phyloP scores from a whole-genome alignment of 2,797 vertebrate species.

The Nyctalus aviator region DNA sequence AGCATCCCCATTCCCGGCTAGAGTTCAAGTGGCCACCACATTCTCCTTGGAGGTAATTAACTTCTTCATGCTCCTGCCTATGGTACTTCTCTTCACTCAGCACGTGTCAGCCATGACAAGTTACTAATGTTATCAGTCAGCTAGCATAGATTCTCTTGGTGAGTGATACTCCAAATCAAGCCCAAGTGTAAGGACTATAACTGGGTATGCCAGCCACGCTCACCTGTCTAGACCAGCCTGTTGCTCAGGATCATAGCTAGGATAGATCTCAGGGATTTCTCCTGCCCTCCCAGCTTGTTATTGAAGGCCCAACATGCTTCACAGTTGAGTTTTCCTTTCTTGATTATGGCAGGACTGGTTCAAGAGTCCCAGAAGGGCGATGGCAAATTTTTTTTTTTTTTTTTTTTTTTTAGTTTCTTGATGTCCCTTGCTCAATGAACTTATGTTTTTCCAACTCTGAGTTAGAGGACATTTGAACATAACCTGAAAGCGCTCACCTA shows the following conservation, averaged over 20 bases:
- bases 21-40: background rate
- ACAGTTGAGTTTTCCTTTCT: background rate
- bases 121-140: background rate
- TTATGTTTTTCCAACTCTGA: background rate
- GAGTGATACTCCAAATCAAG: background rate
- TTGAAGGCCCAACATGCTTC: background rate
- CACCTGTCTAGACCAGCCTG: background rate
- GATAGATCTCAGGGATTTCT: background rate
- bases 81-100: background rate
- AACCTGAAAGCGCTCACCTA: background rate
- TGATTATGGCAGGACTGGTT: background rate
- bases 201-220: background rate
- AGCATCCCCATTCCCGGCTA: background rate
- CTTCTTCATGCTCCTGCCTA: background rate
- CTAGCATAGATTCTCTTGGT: background rate
- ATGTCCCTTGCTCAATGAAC: background rate
- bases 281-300: background rate
- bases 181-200: background rate
- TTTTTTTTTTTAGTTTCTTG: background rate
- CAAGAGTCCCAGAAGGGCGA: background rate
- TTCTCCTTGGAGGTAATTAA: background rate
- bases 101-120: background rate
- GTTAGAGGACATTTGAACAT: background rate
- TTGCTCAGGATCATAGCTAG: fast-evolving
- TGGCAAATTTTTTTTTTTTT: background rate